Evolutionary conservation across 2,113 vertebrate species (phyloP).

Genomic region (Hydrochoerus hydrochaeris): DNA sequence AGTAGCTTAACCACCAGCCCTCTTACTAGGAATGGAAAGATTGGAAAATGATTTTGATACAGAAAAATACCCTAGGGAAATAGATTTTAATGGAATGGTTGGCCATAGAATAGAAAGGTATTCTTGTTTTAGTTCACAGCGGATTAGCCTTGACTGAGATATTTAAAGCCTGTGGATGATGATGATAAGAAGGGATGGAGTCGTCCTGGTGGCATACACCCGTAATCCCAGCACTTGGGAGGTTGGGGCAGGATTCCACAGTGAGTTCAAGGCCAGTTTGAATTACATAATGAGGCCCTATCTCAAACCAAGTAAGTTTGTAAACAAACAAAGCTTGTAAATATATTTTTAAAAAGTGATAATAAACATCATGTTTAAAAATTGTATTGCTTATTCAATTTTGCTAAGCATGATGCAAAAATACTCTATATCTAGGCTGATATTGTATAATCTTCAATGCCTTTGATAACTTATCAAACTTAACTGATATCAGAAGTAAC

Average conservation of each 20-base stretch:
- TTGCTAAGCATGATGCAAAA: background rate
- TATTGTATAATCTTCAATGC: constrained; percentile 3
- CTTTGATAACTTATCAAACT: background rate
- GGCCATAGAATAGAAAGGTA: background rate
- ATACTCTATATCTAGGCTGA: background rate
- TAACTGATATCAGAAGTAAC: background rate
- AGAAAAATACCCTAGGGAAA: background rate
- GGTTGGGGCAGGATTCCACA: too few relatives aligned
- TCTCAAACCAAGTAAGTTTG: background rate
- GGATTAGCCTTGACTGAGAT: background rate
- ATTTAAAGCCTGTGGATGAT: background rate
- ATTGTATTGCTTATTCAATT: background rate
- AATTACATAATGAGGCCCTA: background rate
- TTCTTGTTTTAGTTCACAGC: background rate
- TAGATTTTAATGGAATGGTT: background rate
- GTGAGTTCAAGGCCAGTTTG: background rate
- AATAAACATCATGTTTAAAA: background rate
- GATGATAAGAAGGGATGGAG: background rate
- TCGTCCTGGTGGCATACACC: background rate
- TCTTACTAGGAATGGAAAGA: background rate
- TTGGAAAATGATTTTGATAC: background rate
- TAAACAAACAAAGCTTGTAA: background rate
- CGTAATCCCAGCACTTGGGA: background rate
- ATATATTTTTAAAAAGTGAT: background rate
- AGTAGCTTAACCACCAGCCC: background rate